Conservation (phyloP, 2,113 vertebrate species). For the Cepphus grylle region DNA sequence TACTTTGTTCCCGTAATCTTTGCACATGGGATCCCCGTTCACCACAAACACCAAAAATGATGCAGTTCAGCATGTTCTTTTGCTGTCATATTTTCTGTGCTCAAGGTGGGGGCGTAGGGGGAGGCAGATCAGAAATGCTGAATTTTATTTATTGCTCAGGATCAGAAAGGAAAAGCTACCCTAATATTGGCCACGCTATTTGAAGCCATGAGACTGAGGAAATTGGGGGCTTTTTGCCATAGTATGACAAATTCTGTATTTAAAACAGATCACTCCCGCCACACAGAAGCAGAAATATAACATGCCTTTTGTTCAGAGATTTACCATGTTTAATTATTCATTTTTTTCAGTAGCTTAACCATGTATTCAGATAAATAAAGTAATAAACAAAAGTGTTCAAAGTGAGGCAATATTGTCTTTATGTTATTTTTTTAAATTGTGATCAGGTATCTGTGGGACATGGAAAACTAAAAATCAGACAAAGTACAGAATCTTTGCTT, state of each 20-base stretch:
- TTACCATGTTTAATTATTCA: constrained; percentile 72
- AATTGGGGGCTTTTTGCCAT: constrained; percentile 12
- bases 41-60: background rate
- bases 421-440: constrained; percentile 44
- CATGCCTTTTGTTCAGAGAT: constrained; percentile 66
- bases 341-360: constrained; percentile 70
- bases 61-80: background rate
- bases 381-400: constrained; percentile 66
- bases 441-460: constrained; percentile 48
- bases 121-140: background rate
- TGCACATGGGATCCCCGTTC: background rate
- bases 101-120: background rate
- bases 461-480: constrained; percentile 36
- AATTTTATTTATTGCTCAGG: background rate
- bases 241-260: background rate
- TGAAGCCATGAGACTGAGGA: background rate
- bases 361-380: constrained; percentile 72
- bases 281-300: constrained; percentile 67
- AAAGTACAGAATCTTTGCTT: constrained; percentile 25
- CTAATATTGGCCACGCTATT: background rate
- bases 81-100: background rate
- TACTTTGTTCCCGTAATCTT: background rate
- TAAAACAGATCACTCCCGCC: constrained; percentile 44
- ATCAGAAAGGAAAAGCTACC: background rate
- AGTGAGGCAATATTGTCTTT: constrained; percentile 68